Percentiles rank a stretch among this genome's conserved stretches.
phyloP scores from a whole-genome alignment of 2,113 vertebrate species.

The Dendropsophus ebraccatus region DNA sequence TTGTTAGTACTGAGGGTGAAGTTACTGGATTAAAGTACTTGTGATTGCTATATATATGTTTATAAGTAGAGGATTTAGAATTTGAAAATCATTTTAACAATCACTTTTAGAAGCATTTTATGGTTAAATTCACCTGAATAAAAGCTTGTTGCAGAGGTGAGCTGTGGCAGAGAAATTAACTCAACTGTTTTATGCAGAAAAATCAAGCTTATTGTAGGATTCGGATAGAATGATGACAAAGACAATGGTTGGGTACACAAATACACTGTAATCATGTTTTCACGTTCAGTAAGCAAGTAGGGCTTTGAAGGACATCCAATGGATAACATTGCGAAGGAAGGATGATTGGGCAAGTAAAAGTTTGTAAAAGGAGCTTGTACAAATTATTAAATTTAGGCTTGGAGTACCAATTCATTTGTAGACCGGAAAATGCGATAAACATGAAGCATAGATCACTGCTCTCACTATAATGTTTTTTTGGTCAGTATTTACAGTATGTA shows the following conservation, averaged over 20 bases:
- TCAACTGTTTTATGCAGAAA: conserved; percentile 7
- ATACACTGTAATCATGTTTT: not conserved
- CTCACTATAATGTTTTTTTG: too few relatives aligned
- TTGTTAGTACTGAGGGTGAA: too few relatives aligned
- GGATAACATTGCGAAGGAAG: not conserved
- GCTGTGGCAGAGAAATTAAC: not conserved
- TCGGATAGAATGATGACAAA: not conserved
- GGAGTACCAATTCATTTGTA: too few relatives aligned
- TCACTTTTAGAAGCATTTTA: not conserved
- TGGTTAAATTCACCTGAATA: not conserved
- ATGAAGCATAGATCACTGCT: not conserved
- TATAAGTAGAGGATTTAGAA: too few relatives aligned
- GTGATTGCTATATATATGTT: too few relatives aligned
- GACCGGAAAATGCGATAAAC: not conserved
- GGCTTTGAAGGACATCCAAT: not conserved
- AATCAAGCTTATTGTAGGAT: not conserved
- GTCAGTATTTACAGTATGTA: not conserved
- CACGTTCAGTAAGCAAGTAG: not conserved
- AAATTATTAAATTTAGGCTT: too few relatives aligned
- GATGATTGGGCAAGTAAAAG: not conserved
- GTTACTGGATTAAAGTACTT: too few relatives aligned
- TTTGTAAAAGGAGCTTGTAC: not conserved
- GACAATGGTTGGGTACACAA: not conserved
- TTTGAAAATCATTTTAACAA: too few relatives aligned
- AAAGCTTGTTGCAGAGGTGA: not conserved